Evolutionary conservation across 1,140 invertebrate species (phyloP).

Genomic region (Polypedilum pembai): DNA sequence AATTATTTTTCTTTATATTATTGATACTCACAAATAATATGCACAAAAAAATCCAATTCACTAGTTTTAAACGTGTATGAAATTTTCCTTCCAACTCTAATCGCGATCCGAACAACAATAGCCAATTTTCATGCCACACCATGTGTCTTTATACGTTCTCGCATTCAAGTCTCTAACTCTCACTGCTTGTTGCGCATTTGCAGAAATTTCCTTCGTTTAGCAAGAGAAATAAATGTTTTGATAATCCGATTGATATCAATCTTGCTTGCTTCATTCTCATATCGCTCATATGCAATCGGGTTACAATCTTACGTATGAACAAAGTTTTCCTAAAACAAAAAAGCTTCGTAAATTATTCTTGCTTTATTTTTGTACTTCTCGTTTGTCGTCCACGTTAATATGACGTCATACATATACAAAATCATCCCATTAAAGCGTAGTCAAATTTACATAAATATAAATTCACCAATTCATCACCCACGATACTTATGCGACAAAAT

Average conservation of each 20-base stretch:
- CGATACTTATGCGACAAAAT: not conserved
- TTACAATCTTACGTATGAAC: not conserved
- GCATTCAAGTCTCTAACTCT: slow-evolving; percentile 6
- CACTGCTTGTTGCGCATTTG: slow-evolving; percentile 9
- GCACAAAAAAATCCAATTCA: not conserved
- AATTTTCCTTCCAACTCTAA: not conserved
- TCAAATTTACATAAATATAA: not conserved
- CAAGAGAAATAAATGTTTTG: not conserved
- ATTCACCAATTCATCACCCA: not conserved
- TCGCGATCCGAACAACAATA: slow-evolving; percentile 10
- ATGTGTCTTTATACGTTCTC: not conserved
- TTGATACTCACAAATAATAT: not conserved
- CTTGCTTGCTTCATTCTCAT: not conserved
- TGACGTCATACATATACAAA: not conserved
- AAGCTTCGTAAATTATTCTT: not conserved
- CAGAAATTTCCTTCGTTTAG: not conserved
- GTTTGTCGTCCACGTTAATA: not conserved
- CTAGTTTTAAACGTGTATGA: too few species aligned
- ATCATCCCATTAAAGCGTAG: not conserved
- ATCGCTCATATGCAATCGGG: not conserved
- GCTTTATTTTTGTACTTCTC: not conserved
- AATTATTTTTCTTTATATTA: not conserved
- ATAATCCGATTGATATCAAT: slow-evolving; percentile 6
- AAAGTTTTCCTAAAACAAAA: not conserved
- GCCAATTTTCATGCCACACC: not conserved